Base-by-base conservation (phyloP, 1,140 invertebrate species). In the Drosophila sucinea region DNA sequence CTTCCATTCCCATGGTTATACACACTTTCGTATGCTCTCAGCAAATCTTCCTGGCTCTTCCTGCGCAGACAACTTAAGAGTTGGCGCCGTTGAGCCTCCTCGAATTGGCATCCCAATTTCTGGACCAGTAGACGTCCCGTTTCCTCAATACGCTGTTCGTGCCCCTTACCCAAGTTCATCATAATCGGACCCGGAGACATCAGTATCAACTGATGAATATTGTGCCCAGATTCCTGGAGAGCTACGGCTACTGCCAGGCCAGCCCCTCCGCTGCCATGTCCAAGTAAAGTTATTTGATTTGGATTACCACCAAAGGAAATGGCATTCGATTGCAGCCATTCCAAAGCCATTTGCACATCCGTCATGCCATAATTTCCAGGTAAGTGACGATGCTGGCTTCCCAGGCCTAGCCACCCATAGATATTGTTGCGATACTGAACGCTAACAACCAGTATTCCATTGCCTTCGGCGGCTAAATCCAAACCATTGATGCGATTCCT, bases 261-360 rank as follows among this genome's bases (percentile, higher is more conserved):
- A 1, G 81, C 86, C 23, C 86, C 84, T 29, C 81, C 78, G 47
- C 86, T 91, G 0, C 90, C 91, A 91, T 96, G 94, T 1, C 96
- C 96, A 60, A 96, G 92, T 1, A 97, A 83, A 0, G 96, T 97
- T 0, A 97, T 93, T 35, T 93, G 92, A 10, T 93, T 92, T 0
- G 94, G 93, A 92, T 97, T 95, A 4, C 96, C 96, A 1, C 96
- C 96, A 81, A 97, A 97, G 17, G 93, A 92, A 17, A 92, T 92
- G 44, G 96, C 95, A 91, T 97, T 96, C 62, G 95, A 93, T 58
- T 94, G 92, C 1, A 96, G 92, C 96, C 96, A 97, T 17, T 94
- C 77, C 11, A 97, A 79, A 1, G 95, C 95, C 62, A 95, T 85
- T 67, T 95, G 94, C 70, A 96, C 95, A 90, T 97, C 96, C 60